These are phyloP conservation scores for Saguinus imperator DNA, from an alignment of 2,113 vertebrate genomes.

Conservation along the genomic window DNA sequence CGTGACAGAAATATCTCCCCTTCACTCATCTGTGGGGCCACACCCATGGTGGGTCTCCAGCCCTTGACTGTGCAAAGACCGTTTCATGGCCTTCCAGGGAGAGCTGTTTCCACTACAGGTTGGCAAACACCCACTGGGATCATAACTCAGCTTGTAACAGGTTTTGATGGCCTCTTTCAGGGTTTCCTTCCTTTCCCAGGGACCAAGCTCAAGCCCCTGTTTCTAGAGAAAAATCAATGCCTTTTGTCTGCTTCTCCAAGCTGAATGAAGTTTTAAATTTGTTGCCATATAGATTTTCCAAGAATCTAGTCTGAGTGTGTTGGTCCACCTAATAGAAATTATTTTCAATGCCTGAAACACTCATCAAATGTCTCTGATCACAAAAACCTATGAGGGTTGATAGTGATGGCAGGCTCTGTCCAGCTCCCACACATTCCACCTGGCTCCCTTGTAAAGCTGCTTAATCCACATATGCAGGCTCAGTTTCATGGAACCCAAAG, in stretches of 20 bases:
- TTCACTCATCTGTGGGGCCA: not conserved
- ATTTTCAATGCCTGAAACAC: not conserved
- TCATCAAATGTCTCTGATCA: not conserved
- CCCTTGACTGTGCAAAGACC: not conserved
- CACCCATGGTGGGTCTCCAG: fast-evolving
- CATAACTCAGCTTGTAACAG: not conserved
- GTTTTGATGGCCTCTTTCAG: not conserved
- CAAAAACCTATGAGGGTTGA: not conserved
- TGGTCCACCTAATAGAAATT: not conserved
- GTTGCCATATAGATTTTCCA: not conserved
- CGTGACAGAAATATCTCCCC: not conserved
- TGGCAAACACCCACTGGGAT: not conserved
- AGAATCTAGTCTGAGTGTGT: not conserved
- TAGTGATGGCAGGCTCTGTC: not conserved
- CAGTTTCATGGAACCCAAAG: not conserved
- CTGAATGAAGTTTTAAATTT: not conserved
- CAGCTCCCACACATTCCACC: not conserved
- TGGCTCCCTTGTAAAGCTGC: not conserved
- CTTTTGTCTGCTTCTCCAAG: not conserved
- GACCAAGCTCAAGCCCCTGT: not conserved
- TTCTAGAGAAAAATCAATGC: not conserved
- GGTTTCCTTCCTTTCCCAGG: not conserved
- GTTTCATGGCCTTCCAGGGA: not conserved
- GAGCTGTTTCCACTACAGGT: not conserved
- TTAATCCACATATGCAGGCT: not conserved